Base-by-base conservation (phyloP, 2,888 invertebrate genomes). In the Argyresthia albistria region DNA sequence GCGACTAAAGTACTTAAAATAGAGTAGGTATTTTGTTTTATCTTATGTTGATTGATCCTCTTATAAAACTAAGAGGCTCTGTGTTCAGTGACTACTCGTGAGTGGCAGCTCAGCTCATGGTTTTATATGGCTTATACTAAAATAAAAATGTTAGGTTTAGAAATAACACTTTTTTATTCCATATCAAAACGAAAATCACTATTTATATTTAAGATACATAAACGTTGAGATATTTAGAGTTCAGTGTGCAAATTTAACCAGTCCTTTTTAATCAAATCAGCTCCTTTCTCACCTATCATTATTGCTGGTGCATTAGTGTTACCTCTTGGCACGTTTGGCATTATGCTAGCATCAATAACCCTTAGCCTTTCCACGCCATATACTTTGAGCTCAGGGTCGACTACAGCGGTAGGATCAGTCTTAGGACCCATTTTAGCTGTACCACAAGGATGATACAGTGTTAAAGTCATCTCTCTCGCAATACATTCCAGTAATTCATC, bases 371-470 rank as follows among this genome's bases (percentile, higher is more conserved):
- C 59, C 0, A 90, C 69, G 0, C 88, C 88, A 15, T 83, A 80
- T 0, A 91, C 90, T 36, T 75, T 87, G 0, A 92, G 66, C 53
- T 83, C 78, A n/a, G 87, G 69, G 60, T 91, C 88, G 0, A 92
- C 90, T 0, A 91, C 91, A 0, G 91, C 73, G 9, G 61, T 65
- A 0, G 69, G 59, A 59, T 88, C 88, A 8, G 54, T 61, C 1
- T 63, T 61, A 0, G 89, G 84, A 4, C 91, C 92, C 92, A 92
- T 92, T 70, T 87, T 91, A 0, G 82, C 82, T 0, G 91, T 90
- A 50, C 93, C 90, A 1, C 89, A 89, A 0, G 93, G 94, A 74
- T 95, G 94, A 62, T 93, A 94, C 43, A 94, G 89, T 0, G 80
- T 75, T 55, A 76, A 70, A 1, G 80, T 77, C 37, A 76, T 47